phyloP scores from a whole-genome alignment of 2,888 invertebrate genomes.

The Perizoma flavofasciatum region DNA sequence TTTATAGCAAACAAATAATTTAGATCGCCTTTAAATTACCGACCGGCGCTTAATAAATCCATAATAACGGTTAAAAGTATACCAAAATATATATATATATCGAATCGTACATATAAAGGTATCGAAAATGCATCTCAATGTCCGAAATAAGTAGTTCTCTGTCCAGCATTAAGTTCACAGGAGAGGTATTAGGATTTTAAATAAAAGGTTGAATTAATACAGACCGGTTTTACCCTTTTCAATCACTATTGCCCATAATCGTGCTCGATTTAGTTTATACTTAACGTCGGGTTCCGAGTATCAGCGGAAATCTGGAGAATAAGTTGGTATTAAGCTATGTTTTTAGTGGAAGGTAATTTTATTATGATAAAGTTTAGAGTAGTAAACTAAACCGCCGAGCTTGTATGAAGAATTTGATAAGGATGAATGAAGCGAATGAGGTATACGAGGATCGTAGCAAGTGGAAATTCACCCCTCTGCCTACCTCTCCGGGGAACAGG shows the following conservation, averaged over 20 bases:
- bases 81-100: background rate
- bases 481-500: no score
- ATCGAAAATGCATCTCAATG: conserved; percentile 32
- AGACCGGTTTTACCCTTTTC: conserved; percentile 75
- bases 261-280: conserved; percentile 70
- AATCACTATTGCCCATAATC: conserved; percentile 82
- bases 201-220: conserved; percentile 62
- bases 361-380: no score
- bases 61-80: conserved; percentile 32
- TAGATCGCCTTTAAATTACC: conserved; percentile 22
- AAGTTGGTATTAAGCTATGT: no score
- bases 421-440: no score
- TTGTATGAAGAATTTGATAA: no score
- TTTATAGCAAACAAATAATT: conserved; percentile 19
- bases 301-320: conserved; percentile 25
- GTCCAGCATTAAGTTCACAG: conserved; percentile 51
- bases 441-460: no score
- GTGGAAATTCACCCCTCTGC: no score
- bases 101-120: conserved; percentile 34
- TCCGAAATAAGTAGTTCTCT: conserved; percentile 34
- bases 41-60: conserved; percentile 30
- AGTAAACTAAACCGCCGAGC: no score
- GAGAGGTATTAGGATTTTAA: conserved; percentile 56
- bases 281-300: conserved; percentile 40
- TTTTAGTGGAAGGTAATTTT: no score